These are phyloP conservation scores for Neoseiulus cucumeris DNA, from an alignment of 1,140 invertebrate genomes.

Conservation along the genomic window DNA sequence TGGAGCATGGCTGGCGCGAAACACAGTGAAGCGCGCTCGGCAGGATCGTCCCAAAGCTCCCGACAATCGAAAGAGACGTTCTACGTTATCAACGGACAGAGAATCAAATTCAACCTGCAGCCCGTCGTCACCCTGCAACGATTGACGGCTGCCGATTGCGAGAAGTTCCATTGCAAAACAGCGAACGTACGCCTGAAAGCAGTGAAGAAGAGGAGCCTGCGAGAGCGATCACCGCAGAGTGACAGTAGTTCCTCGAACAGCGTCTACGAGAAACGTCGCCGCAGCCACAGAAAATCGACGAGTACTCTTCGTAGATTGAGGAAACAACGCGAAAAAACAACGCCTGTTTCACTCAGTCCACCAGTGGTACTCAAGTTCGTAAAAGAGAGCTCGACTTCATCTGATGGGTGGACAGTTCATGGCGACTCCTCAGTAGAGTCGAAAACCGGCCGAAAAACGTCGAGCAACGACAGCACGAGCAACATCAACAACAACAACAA, in stretches of 20 bases:
- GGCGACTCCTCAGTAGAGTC: no score
- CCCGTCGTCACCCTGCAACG: background rate
- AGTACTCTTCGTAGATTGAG: background rate
- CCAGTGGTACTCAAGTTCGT: constrained; percentile 5
- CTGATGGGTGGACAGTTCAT: background rate
- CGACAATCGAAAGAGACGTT: no score
- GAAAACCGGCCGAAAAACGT: no score
- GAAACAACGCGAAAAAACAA: background rate
- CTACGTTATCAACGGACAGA: no score
- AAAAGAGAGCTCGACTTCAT: background rate
- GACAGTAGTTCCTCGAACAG: background rate
- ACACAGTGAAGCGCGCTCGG: background rate
- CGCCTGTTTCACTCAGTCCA: background rate
- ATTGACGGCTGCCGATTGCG: background rate
- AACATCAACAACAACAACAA: no score
- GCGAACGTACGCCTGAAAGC: background rate
- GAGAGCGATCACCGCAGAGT: background rate
- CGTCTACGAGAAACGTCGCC: background rate
- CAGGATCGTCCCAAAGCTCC: no score
- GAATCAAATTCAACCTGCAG: background rate
- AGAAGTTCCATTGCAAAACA: background rate
- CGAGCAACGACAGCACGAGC: no score
- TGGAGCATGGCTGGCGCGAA: constrained; percentile 7
- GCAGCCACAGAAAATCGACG: background rate
- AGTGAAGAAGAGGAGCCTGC: background rate